Base-by-base conservation (phyloP, 2,113 vertebrate species). In the Pteronura brasiliensis region DNA sequence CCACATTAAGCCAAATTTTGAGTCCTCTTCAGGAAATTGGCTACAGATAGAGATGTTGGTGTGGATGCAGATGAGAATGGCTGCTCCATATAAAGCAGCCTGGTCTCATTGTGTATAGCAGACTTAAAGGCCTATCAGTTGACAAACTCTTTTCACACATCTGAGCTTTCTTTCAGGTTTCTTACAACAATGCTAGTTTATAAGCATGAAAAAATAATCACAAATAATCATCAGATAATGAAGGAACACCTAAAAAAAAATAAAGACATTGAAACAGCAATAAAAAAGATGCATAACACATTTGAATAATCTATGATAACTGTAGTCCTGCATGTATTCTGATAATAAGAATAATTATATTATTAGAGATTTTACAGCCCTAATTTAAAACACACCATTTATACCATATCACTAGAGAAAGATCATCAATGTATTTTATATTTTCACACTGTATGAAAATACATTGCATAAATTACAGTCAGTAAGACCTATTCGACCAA, bases 391-490 rank as follows among this genome's bases (percentile, higher is more conserved):
- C 3, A 81, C 36, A 83, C 7, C 0, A 39, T 69, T 96, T 57
- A 44, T 14, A 55, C 11, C 77, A 67, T 36, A 42, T 7, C 71
- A 27, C 31, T 90, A 47, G 9, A 93, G 82, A 95, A 80, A 95
- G 14, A 77, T 34, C 1, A 85, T 80, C 29, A 87, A 72, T 86
- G 52, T 69, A 86, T 57, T 93, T 67, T 82, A 44, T 69, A 27
- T 39, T 95, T 95, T 95, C 82, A 31, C 6, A 47, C 12, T 49
- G 0, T 63, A 79, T 88, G 97, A 93, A 97, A 96, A 98, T 97
- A 95, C 44, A 94, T 98, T 81, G 71, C 88, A 88, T 27, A 93
- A 39, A 84, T 95, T 98, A 96, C 93, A 96, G 72, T 98, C 63
- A 86, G 67, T 89, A 98, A 97, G 86, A 93, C 49, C 71, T 97